Evolutionary conservation across 2,113 vertebrate species (phyloP).

Genomic region (Datnioides undecimradiatus): DNA sequence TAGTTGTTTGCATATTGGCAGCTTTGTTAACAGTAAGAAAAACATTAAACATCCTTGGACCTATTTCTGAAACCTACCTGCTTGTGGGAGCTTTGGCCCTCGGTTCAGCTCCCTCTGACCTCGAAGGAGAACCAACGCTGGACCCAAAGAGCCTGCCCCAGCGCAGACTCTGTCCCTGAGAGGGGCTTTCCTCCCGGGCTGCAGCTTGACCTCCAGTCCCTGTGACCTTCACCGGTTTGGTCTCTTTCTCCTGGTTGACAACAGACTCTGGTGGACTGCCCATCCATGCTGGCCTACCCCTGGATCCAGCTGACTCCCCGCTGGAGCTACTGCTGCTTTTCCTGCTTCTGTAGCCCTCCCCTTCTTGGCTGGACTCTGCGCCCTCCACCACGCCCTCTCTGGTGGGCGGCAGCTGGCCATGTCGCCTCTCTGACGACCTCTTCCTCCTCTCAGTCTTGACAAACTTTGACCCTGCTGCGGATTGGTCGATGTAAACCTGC

Average conservation of each 20-base stretch:
- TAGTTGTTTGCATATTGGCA: too few species aligned
- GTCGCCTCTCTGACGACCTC: conserved; percentile 79
- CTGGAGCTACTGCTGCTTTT: conserved; percentile 25
- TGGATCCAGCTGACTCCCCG: conserved; percentile 53
- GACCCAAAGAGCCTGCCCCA: conserved; percentile 86
- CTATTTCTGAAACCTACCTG: conserved; percentile 81
- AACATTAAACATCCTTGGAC: background rate
- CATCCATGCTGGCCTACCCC: conserved; percentile 91
- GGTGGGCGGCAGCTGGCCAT: conserved; percentile 81
- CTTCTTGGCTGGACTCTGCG: conserved; percentile 88
- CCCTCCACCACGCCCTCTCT: conserved; percentile 95
- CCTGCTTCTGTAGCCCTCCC: conserved; percentile 50
- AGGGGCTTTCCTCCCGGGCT: conserved; percentile 76
- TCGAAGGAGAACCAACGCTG: conserved; percentile 57
- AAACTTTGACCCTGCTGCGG: conserved; percentile 87
- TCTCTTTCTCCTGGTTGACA: conserved; percentile 85
- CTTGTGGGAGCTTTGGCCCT: conserved; percentile 71
- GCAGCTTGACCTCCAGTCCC: conserved; percentile 24
- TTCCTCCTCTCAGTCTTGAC: conserved; percentile 86
- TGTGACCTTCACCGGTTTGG: conserved; percentile 3
- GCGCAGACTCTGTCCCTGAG: conserved; percentile 74
- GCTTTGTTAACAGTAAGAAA: background rate
- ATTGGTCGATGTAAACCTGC: conserved; percentile 95
- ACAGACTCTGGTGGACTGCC: conserved; percentile 94
- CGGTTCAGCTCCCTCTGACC: conserved; percentile 59